Percentiles rank a stretch among this genome's conserved stretches.
phyloP scores from a whole-genome alignment of 92 coral and sea anemone species.

The Ricordea florida region DNA sequence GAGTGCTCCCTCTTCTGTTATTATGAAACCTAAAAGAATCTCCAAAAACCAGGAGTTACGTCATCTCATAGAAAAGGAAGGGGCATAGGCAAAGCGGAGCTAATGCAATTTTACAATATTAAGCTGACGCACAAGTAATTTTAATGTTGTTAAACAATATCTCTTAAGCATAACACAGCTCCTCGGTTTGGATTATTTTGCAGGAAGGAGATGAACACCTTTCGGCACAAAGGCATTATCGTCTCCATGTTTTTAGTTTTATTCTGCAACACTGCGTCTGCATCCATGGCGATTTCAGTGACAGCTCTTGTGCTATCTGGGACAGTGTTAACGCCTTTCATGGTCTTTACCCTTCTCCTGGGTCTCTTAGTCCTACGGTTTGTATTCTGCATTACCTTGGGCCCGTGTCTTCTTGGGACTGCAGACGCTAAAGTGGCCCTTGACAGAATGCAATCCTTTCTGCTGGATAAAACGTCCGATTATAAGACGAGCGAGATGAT shows the following conservation, averaged over 20 bases:
- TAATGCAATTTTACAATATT: no score
- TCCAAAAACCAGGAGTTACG: no score
- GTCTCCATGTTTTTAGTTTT: background rate
- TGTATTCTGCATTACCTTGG: background rate
- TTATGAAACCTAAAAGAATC: no score
- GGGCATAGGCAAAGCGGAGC: no score
- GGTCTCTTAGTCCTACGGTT: background rate
- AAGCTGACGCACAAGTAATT: no score
- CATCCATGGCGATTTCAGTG: background rate
- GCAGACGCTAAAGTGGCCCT: constrained; percentile 18
- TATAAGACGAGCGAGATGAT: background rate
- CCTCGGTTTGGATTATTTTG: no score
- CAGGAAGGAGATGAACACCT: no score
- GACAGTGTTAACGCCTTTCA: background rate
- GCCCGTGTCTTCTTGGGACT: background rate
- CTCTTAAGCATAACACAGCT: no score
- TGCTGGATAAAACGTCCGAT: background rate
- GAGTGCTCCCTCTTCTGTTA: no score
- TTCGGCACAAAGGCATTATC: background rate
- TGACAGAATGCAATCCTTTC: background rate
- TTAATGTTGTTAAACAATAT: no score
- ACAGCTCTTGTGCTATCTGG: background rate
- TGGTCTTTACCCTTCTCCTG: background rate
- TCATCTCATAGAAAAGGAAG: no score
- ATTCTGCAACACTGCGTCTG: background rate